A percentile compares a stretch with the other conserved stretches of the same genome.
Evolutionary conservation across 1,140 invertebrate genomes (phyloP).

Genomic region (Drosophila watanabei): DNA sequence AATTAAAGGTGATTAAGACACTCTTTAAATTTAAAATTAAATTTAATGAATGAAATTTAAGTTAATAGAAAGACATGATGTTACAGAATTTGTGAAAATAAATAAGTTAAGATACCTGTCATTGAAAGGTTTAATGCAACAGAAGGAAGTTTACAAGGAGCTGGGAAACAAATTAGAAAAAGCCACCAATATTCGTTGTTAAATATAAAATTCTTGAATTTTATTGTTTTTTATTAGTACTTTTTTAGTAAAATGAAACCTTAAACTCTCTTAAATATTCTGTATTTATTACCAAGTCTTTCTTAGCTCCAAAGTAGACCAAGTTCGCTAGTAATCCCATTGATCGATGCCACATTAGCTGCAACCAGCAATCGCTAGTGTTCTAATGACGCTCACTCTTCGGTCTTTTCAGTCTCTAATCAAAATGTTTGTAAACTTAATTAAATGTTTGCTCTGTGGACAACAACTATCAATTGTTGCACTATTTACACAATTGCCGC

Average conservation of each 20-base stretch:
- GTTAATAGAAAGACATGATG: background rate
- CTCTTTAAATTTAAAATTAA: no score
- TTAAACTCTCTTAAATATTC: background rate
- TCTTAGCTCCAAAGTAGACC: background rate
- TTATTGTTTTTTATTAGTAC: no score
- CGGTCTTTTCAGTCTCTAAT: slow-evolving; percentile 33
- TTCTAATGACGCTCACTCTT: slow-evolving; percentile 4
- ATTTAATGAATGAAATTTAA: background rate
- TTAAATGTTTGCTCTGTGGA: slow-evolving; percentile 53
- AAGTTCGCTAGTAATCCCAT: background rate
- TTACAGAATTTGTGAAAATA: background rate
- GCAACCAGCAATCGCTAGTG: background rate
- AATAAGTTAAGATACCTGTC: no score
- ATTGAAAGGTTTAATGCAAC: no score
- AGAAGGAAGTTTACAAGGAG: no score
- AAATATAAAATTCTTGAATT: no score
- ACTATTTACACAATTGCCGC: slow-evolving; percentile 44
- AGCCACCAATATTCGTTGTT: no score
- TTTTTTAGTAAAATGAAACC: no score
- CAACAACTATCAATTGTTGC: slow-evolving; percentile 46
- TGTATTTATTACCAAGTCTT: background rate
- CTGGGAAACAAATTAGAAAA: no score
- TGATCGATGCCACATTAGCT: background rate
- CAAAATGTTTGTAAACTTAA: slow-evolving; percentile 60
- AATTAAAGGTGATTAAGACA: background rate